Conservation (phyloP, 2,113 vertebrate genomes). For the Calyptommatus sinebrachiatus region DNA sequence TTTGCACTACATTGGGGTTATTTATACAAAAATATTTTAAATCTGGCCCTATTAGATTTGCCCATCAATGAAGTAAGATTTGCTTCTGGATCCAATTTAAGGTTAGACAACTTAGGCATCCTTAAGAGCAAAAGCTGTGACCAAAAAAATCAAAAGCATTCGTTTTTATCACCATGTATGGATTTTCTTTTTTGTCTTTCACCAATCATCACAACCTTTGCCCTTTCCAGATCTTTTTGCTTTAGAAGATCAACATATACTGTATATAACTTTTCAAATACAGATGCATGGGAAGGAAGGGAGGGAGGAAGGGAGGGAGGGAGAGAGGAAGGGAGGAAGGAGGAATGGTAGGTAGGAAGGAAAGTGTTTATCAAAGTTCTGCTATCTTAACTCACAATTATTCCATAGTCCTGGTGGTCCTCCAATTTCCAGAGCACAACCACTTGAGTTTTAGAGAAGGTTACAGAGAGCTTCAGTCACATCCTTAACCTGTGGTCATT, state of each 20-base stretch:
- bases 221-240: neutral
- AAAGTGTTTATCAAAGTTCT: too few species aligned
- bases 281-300: neutral
- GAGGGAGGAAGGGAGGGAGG: neutral
- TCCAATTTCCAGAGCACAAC: too few species aligned
- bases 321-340: neutral
- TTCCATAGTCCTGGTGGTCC: too few species aligned
- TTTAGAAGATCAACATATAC: neutral
- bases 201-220: neutral
- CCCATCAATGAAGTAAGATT: neutral
- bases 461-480: too few species aligned
- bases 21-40: constrained; percentile 17
- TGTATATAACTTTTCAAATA: too few species aligned
- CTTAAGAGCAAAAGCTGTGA: constrained; percentile 10
- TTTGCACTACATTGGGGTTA: neutral
- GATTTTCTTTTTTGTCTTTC: neutral
- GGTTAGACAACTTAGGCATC: neutral
- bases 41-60: neutral
- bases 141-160: neutral
- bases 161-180: neutral
- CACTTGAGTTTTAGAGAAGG: too few species aligned
- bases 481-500: too few species aligned
- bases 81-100: neutral
- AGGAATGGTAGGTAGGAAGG: too few species aligned
- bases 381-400: too few species aligned